Percentiles rank a stretch among this genome's conserved stretches.
Conservation (phyloP, 2,888 invertebrate species). For the Entomobrya proxima region DNA sequence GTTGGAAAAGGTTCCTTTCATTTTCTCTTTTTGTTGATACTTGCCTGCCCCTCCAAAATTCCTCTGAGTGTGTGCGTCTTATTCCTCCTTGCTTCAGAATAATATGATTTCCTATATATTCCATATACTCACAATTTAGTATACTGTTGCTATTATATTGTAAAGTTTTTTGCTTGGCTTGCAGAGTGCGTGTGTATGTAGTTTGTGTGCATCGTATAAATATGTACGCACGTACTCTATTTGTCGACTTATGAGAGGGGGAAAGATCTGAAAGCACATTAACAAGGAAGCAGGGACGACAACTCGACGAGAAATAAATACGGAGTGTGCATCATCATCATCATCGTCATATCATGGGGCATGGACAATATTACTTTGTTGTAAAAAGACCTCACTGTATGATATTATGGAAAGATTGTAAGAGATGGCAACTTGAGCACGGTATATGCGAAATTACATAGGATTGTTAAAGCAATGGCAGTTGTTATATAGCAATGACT, state of each 20-base stretch:
- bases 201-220: constrained; percentile 3
- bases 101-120: background rate
- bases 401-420: background rate
- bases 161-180: constrained; percentile 5
- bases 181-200: constrained; percentile 1
- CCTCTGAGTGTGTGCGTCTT: too few species aligned
- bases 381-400: constrained; percentile 23
- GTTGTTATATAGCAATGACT: too few species aligned
- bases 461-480: background rate
- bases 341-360: constrained; percentile 21
- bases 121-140: background rate
- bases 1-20: constrained; percentile 55
- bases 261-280: constrained; percentile 55
- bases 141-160: constrained; percentile 26
- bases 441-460: background rate
- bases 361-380: constrained; percentile 43
- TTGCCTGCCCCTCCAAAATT: constrained; percentile 16
- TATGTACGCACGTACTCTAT: constrained; percentile 42
- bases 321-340: constrained; percentile 37
- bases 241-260: constrained; percentile 55
- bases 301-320: constrained; percentile 43
- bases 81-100: background rate
- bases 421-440: background rate
- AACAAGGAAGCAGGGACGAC: constrained; percentile 48
- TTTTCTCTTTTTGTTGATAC: constrained; percentile 51